A percentile compares a stretch with the other conserved stretches of the same genome.
phyloP scores from a whole-genome alignment of 2,888 invertebrate species.

The Patella ulyssiponensis region DNA sequence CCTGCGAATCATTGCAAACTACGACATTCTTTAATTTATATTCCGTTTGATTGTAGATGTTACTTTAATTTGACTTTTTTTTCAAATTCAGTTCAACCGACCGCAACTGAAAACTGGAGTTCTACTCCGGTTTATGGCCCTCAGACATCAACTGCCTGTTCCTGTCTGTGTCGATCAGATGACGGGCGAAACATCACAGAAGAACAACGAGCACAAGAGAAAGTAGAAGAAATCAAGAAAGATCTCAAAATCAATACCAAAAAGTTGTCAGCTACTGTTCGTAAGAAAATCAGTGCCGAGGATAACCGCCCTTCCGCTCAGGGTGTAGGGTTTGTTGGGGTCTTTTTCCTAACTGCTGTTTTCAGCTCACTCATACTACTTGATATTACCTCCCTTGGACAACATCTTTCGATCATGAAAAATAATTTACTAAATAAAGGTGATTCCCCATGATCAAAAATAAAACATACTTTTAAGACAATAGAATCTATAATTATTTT shows the following conservation, averaged over 20 bases:
- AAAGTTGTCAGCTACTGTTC: neutral
- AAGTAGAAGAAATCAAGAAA: neutral
- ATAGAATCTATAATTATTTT: no score
- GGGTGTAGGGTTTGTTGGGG: neutral
- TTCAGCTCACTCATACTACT: neutral
- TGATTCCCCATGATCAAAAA: no score
- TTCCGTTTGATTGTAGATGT: no score
- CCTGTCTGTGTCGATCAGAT: neutral
- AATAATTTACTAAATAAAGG: neutral
- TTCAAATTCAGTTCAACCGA: no score
- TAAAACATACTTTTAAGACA: no score
- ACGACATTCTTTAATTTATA: no score
- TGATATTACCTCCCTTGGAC: neutral
- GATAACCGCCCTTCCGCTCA: constrained; percentile 3
- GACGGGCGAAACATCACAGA: neutral
- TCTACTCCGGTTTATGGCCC: no score
- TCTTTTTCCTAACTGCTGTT: neutral
- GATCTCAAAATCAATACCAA: neutral
- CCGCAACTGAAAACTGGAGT: no score
- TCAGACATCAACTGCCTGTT: neutral
- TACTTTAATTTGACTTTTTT: no score
- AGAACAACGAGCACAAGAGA: neutral
- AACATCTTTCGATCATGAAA: neutral
- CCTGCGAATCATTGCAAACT: no score
- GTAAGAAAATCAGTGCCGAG: neutral